phyloP scores from a whole-genome alignment of 2,113 vertebrate genomes.

The Vanacampus margaritifer region DNA sequence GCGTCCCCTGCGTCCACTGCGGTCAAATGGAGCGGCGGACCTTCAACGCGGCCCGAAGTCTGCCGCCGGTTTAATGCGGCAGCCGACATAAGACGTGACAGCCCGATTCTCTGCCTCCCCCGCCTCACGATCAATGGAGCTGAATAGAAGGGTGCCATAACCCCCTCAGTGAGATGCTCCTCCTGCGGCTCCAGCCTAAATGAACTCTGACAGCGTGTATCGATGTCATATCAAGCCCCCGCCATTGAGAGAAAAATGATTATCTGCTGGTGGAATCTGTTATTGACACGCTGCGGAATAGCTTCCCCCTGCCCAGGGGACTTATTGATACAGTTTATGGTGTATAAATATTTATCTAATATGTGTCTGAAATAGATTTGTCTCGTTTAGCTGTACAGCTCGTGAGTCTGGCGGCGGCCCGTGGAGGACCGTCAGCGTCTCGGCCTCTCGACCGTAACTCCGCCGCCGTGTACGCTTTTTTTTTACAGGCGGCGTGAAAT shows the following conservation, averaged over 20 bases:
- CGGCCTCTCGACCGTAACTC: constrained; percentile 76
- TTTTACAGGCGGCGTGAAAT: constrained; percentile 68
- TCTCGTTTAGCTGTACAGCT: constrained; percentile 68
- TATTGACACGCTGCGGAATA: constrained; percentile 94
- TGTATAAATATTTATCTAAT: constrained; percentile 99
- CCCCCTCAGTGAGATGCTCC: constrained; percentile 41
- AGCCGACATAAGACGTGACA: constrained; percentile 46
- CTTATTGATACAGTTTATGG: constrained; percentile 94
- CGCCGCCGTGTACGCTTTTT: constrained; percentile 69
- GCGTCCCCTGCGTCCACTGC: constrained; percentile 71
- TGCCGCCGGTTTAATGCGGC: constrained; percentile 43
- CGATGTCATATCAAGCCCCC: constrained; percentile 86
- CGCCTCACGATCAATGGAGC: constrained; percentile 53
- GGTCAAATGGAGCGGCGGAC: constrained; percentile 59
- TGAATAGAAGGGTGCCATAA: constrained; percentile 57
- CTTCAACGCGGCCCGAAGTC: constrained; percentile 25
- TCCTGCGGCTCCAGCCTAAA: constrained; percentile 61
- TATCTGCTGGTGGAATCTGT: constrained; percentile 95
- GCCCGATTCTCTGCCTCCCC: constrained; percentile 24
- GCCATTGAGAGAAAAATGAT: constrained; percentile 80
- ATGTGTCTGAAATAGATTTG: constrained; percentile 90
- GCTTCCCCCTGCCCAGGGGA: constrained; percentile 75
- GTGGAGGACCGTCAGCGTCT: constrained; percentile 76
- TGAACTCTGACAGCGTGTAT: constrained; percentile 81
- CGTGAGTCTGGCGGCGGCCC: constrained; percentile 76